Evolutionary conservation across 23 tunicate genomes (phyloP).

Genomic region (Phallusia fumigata): DNA sequence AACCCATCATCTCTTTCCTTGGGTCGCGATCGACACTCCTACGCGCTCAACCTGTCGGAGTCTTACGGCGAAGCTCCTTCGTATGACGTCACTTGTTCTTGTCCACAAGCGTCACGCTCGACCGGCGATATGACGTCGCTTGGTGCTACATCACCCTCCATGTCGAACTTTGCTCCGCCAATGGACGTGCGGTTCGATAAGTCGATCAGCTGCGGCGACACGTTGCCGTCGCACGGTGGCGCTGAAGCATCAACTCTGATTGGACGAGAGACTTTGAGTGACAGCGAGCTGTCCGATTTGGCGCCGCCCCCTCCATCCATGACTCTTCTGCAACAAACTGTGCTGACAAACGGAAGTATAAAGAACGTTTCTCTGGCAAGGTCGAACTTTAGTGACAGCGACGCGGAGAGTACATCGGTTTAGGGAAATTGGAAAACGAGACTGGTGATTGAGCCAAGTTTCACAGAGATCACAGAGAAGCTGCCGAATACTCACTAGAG

Average conservation of each 20-base stretch:
- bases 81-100: not conserved
- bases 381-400: not conserved
- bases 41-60: not conserved
- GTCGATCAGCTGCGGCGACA: not conserved
- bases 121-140: conserved; percentile 6
- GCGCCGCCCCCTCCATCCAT: conserved; percentile 29
- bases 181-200: conserved; percentile 8
- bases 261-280: conserved; percentile 24
- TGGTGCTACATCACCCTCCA: not conserved
- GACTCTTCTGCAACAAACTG: conserved; percentile 2
- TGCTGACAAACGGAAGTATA: not conserved
- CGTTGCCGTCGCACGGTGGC: not conserved
- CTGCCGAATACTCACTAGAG: no score
- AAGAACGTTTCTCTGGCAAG: not conserved
- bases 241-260: not conserved
- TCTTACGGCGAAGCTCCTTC: not conserved
- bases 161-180: conserved; percentile 10
- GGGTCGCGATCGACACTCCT: not conserved
- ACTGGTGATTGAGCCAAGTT: no score
- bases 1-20: not conserved
- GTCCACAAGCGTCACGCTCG: conserved; percentile 5
- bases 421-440: no score
- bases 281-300: conserved; percentile 39
- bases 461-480: no score
- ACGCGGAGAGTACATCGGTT: not conserved